Evolutionary conservation across 2,113 vertebrate genomes (phyloP).

Genomic region (Pseudorectes ferrugineus): DNA sequence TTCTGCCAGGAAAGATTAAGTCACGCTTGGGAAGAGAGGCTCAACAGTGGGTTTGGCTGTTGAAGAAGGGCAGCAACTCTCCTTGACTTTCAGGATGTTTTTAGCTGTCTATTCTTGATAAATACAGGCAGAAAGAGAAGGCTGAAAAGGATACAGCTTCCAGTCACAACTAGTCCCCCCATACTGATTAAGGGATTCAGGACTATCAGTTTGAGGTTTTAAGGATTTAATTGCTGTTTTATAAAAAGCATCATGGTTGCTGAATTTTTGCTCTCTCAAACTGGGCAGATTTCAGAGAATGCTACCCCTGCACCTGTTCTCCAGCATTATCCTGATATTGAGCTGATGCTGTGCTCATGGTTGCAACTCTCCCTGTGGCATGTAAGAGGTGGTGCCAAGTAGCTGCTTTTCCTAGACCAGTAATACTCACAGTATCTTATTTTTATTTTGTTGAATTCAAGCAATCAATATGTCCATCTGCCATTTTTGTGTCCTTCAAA

Average conservation of each 20-base stretch:
- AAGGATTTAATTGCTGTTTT: background rate
- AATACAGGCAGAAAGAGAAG: background rate
- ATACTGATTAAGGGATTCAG: background rate
- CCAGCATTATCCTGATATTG: background rate
- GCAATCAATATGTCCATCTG: background rate
- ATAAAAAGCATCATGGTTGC: background rate
- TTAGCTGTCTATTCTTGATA: background rate
- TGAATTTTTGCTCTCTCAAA: background rate
- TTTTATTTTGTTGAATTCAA: background rate
- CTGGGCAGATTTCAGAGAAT: accelerated
- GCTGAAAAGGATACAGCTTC: background rate
- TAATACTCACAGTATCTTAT: background rate
- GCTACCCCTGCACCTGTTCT: background rate
- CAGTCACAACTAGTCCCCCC: background rate
- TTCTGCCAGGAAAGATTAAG: constrained; percentile 24
- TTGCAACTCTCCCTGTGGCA: background rate
- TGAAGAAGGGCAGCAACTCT: background rate
- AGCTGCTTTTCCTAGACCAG: background rate
- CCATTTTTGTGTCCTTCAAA: background rate
- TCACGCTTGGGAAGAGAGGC: background rate
- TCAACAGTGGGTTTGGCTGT: background rate
- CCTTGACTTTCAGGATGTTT: background rate
- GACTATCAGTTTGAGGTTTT: background rate
- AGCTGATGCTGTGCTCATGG: background rate
- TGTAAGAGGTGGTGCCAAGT: background rate